Evolutionary conservation across 1,140 invertebrate genomes (phyloP).

Genomic region (Papilio xuthus): DNA sequence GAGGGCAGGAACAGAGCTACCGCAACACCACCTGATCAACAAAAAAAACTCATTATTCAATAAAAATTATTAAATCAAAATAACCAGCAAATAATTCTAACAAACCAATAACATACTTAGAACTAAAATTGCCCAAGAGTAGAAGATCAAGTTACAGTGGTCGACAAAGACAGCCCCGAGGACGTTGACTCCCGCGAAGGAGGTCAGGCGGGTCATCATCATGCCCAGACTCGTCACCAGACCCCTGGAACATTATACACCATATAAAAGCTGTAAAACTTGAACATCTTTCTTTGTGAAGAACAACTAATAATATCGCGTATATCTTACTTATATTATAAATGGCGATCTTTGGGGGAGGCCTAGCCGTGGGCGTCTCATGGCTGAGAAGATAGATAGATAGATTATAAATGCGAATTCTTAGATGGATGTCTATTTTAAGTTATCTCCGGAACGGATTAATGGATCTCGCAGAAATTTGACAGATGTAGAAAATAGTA

Average conservation of each 20-base stretch:
- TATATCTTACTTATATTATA: too few relatives aligned
- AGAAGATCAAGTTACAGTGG: conserved; percentile 52
- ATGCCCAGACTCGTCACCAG: conserved; percentile 50
- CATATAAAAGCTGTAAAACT: too few relatives aligned
- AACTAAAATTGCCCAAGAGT: conserved; percentile 44
- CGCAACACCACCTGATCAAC: conserved; percentile 42
- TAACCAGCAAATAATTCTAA: background rate
- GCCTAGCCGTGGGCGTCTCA: too few relatives aligned
- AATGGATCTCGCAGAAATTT: too few relatives aligned
- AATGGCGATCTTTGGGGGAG: too few relatives aligned
- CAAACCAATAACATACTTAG: conserved; percentile 44
- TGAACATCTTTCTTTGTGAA: too few relatives aligned
- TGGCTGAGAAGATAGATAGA: too few relatives aligned
- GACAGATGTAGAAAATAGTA: too few relatives aligned
- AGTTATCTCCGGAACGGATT: too few relatives aligned
- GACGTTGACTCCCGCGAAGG: conserved; percentile 49
- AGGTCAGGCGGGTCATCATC: conserved; percentile 48
- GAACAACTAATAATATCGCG: background rate
- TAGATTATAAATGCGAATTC: too few relatives aligned
- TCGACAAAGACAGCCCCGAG: conserved; percentile 45
- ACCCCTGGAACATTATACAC: conserved; percentile 42
- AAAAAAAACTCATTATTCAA: background rate
- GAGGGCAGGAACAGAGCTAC: conserved; percentile 42
- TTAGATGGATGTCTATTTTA: too few relatives aligned
- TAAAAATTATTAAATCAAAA: too few relatives aligned